These are phyloP conservation scores for Leguminivora glycinivorella DNA, from an alignment of 1,140 invertebrate species.

Conservation along the genomic window DNA sequence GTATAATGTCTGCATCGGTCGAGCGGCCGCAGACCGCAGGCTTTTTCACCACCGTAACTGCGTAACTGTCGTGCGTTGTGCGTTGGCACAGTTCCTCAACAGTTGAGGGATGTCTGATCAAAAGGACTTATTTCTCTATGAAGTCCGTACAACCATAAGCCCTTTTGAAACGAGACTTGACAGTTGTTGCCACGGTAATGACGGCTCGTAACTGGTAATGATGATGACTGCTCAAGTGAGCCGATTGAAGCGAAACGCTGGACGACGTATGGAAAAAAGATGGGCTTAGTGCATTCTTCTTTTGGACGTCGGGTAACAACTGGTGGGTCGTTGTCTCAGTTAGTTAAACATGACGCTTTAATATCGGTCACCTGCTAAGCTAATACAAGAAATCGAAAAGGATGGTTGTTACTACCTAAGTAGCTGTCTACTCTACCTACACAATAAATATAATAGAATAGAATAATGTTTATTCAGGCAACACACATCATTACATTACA, in stretches of 20 bases:
- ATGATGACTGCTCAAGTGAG: background rate
- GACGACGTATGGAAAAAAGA: background rate
- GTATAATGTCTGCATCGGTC: constrained; percentile 24
- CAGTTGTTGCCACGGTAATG: constrained; percentile 9
- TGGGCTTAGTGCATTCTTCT: background rate
- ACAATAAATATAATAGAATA: too few species aligned
- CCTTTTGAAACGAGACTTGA: too few species aligned
- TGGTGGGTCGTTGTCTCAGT: background rate
- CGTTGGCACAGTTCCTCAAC: constrained; percentile 17
- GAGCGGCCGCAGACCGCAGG: constrained; percentile 14
- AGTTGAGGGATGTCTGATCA: too few species aligned
- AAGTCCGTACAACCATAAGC: too few species aligned
- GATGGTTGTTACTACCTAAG: background rate
- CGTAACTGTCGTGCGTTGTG: constrained; percentile 23
- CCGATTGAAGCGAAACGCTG: background rate
- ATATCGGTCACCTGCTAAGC: background rate
- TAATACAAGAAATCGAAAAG: background rate
- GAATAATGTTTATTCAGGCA: too few species aligned
- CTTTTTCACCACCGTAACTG: constrained; percentile 22
- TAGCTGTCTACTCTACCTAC: too few species aligned
- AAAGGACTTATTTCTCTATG: too few species aligned
- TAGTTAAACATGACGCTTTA: background rate
- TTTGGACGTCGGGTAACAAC: background rate
- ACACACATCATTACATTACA: too few species aligned
- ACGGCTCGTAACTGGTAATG: constrained; percentile 26